Conservation (phyloP, 2,797 vertebrate species). For the Denticeps clupeoides region DNA sequence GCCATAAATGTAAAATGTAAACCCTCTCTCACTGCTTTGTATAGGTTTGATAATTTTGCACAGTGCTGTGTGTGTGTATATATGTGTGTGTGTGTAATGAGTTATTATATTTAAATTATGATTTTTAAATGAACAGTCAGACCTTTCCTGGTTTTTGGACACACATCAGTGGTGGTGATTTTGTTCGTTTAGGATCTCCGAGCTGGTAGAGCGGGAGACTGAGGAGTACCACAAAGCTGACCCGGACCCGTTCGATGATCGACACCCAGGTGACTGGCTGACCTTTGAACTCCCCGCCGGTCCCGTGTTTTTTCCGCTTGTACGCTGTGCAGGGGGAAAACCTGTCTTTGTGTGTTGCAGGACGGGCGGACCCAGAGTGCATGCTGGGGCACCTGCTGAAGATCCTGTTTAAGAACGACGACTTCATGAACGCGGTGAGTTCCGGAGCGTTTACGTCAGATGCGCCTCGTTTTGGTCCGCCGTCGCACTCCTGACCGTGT, state of each 20-base stretch:
- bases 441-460: not conserved
- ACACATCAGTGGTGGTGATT: not conserved
- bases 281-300: too few species aligned
- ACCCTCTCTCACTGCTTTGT: too few species aligned
- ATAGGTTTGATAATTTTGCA: too few species aligned
- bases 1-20: too few species aligned
- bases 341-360: constrained; percentile 43
- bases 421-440: constrained; percentile 95
- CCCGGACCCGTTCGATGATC: constrained; percentile 96
- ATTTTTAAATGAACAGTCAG: not conserved
- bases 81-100: too few species aligned
- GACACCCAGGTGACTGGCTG: constrained; percentile 90
- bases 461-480: not conserved
- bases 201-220: constrained; percentile 94
- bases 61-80: too few species aligned
- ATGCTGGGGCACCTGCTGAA: constrained; percentile 92
- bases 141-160: not conserved
- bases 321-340: not conserved
- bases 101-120: too few species aligned
- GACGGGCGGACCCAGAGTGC: constrained; percentile 93
- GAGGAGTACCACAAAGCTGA: constrained; percentile 97
- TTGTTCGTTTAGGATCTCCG: constrained; percentile 76
- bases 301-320: not conserved
- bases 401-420: constrained; percentile 98
- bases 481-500: too few species aligned